Conservation (phyloP, 1,140 invertebrate genomes). For the Trinorchestia longiramus region DNA sequence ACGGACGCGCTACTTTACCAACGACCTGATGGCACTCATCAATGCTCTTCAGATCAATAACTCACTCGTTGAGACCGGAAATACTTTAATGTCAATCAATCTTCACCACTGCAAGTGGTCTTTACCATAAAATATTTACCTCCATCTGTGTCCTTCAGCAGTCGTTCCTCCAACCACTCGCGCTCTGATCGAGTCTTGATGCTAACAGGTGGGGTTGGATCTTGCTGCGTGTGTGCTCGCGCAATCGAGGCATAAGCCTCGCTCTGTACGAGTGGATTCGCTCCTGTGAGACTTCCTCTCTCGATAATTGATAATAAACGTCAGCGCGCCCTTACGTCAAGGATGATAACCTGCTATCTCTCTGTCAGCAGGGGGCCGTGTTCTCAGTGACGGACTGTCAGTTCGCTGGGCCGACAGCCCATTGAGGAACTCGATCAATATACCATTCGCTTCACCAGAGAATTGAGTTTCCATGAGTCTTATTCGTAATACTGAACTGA, state of each 20-base stretch:
- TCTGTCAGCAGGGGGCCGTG: constrained; percentile 24
- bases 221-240: neutral
- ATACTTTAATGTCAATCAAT: neutral
- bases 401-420: neutral
- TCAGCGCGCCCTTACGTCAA: constrained; percentile 12
- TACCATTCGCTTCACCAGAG: neutral
- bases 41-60: neutral
- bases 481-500: neutral
- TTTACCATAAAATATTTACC: neutral
- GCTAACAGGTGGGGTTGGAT: neutral
- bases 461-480: neutral
- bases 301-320: constrained; percentile 55
- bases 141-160: neutral
- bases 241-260: neutral
- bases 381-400: constrained; percentile 32
- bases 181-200: neutral
- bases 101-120: neutral
- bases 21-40: neutral
- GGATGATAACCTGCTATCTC: constrained; percentile 42
- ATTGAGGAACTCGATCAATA: neutral
- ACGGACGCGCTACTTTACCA: neutral
- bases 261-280: neutral
- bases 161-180: neutral
- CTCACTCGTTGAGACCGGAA: neutral
- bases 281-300: constrained; percentile 17